phyloP scores from a whole-genome alignment of 1,140 invertebrate species.

The Lycorma delicatula region DNA sequence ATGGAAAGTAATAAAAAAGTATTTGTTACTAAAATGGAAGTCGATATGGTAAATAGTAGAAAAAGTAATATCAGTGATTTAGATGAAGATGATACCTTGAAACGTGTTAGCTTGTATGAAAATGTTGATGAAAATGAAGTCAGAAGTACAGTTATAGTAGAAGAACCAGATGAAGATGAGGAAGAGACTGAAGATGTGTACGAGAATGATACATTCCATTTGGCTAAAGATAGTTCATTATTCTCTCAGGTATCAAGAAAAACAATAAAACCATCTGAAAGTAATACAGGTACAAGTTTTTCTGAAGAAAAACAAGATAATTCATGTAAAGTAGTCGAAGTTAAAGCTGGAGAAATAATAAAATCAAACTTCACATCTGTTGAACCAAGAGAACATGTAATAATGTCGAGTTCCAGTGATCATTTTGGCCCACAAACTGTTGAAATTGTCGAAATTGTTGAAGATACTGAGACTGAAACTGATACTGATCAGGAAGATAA shows the following conservation, averaged over 20 bases:
- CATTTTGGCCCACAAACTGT: slow-evolving; percentile 35
- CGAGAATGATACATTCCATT: slow-evolving; percentile 42
- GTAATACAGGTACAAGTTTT: slow-evolving; percentile 26
- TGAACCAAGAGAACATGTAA: slow-evolving; percentile 41
- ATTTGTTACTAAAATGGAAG: slow-evolving; percentile 14
- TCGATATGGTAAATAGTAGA: slow-evolving; percentile 3
- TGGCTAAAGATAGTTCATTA: slow-evolving; percentile 56
- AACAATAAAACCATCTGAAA: slow-evolving; percentile 34
- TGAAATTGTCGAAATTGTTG: slow-evolving; percentile 45
- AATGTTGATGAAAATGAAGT: slow-evolving; percentile 25
- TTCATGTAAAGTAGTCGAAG: slow-evolving; percentile 44
- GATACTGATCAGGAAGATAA: slow-evolving; percentile 47
- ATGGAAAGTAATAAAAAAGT: neutral
- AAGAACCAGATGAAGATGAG: slow-evolving; percentile 27
- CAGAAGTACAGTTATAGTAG: slow-evolving; percentile 9
- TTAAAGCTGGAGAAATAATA: slow-evolving; percentile 48
- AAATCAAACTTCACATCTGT: slow-evolving; percentile 40
- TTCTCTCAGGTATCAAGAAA: slow-evolving; percentile 59
- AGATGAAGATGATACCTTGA: slow-evolving; percentile 14
- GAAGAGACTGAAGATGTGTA: slow-evolving; percentile 32
- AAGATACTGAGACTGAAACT: slow-evolving; percentile 44
- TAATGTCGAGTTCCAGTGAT: slow-evolving; percentile 30
- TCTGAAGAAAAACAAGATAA: slow-evolving; percentile 9
- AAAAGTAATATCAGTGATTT: neutral
- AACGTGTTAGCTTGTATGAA: slow-evolving; percentile 29